Percentiles rank a stretch among this genome's conserved stretches.
Evolutionary conservation across 2,888 invertebrate species (phyloP).

Genomic region (Punctoribates punctum): DNA sequence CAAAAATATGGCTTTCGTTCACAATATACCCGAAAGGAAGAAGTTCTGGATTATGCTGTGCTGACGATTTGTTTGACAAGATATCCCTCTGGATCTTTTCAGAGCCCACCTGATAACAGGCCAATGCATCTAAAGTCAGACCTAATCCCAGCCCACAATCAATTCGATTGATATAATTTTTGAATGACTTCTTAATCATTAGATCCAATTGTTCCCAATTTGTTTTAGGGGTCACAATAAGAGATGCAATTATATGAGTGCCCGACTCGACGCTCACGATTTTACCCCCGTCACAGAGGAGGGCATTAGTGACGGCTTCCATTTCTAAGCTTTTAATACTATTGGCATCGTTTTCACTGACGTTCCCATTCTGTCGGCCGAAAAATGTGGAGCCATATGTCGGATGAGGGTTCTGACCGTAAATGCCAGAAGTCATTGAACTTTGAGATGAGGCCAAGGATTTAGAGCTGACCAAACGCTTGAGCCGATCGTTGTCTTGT

Average conservation of each 20-base stretch:
- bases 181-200: conserved; percentile 83
- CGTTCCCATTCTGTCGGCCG: background rate
- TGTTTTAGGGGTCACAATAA: conserved; percentile 64
- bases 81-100: conserved; percentile 52
- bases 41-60: conserved; percentile 66
- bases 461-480: conserved; percentile 68
- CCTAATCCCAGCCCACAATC: conserved; percentile 89
- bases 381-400: background rate
- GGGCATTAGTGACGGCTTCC: conserved; percentile 23
- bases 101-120: conserved; percentile 89
- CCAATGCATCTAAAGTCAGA: conserved; percentile 75
- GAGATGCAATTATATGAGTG: conserved; percentile 31
- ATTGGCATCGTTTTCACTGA: conserved; percentile 2
- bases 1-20: conserved; percentile 53
- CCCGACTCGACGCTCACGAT: conserved; percentile 37
- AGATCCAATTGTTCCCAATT: conserved; percentile 93
- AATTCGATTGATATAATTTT: conserved; percentile 82
- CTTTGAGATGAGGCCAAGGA: conserved; percentile 59
- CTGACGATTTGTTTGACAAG: conserved; percentile 42
- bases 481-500: conserved; percentile 91
- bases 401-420: background rate
- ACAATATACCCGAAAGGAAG: conserved; percentile 90
- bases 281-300: conserved; percentile 18
- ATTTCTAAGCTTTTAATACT: conserved; percentile 40
- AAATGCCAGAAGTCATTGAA: conserved; percentile 52